A percentile compares a stretch with the other conserved stretches of the same genome.
Evolutionary conservation across 2,888 invertebrate genomes (phyloP).

Genomic region (Antheraea assamensis): DNA sequence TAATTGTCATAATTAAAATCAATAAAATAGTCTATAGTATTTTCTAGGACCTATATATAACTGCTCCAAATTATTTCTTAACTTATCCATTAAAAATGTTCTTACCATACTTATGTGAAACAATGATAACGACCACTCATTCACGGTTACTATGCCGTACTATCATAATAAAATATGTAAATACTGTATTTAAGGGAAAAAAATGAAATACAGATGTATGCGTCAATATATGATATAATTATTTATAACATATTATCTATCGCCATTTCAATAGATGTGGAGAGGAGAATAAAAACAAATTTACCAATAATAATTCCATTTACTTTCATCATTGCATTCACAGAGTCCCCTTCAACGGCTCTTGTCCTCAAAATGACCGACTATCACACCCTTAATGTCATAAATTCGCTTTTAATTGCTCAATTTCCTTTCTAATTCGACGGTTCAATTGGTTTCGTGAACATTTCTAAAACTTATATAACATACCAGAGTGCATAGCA

Average conservation of each 20-base stretch:
- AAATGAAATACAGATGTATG: not conserved
- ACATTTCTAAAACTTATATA: slow-evolving; percentile 35
- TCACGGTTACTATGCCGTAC: too few relatives aligned
- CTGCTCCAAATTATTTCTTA: too few relatives aligned
- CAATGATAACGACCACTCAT: too few relatives aligned
- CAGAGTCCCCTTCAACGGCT: slow-evolving; percentile 47
- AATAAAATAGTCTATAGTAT: too few relatives aligned
- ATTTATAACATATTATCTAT: not conserved
- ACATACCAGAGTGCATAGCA: not conserved
- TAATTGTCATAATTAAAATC: too few relatives aligned
- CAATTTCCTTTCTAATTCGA: slow-evolving; percentile 70
- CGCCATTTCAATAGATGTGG: slow-evolving; percentile 26
- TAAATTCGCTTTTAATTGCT: slow-evolving; percentile 71
- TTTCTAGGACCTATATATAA: too few relatives aligned
- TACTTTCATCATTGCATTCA: slow-evolving; percentile 64
- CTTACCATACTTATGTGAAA: too few relatives aligned
- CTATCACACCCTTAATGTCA: slow-evolving; percentile 61
- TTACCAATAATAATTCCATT: slow-evolving; percentile 57
- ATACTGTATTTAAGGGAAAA: not conserved
- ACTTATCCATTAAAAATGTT: too few relatives aligned
- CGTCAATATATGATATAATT: not conserved
- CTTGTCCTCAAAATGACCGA: slow-evolving; percentile 55
- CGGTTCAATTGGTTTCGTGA: slow-evolving; percentile 67
- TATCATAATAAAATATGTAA: too few relatives aligned
- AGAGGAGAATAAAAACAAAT: not conserved